Evolutionary conservation across 1,140 invertebrate genomes (phyloP), one percentile per base, ranked within the genome.

Genomic region (Bombus sibiricus): DNA sequence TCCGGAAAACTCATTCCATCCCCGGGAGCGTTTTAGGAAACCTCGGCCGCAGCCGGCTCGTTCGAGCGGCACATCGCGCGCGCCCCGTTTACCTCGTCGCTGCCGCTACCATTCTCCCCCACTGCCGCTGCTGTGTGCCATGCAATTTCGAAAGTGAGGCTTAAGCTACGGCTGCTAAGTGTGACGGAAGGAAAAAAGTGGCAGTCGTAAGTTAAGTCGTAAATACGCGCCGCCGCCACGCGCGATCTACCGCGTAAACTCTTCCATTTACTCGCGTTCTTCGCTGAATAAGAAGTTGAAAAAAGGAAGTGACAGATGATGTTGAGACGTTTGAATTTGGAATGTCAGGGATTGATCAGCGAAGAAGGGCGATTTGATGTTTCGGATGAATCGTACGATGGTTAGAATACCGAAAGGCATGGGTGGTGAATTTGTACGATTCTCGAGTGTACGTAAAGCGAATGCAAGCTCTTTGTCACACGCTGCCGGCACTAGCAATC

Each of bases 1-100:
- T 85, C 92, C 86, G 90, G 92, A 93, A 93, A 93, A 93, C 92
- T 93, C 92, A 90, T 93, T 92, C 91, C 89, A 91, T 92, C 83
- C 89, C 86, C 13, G 75, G 82, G 69, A 88, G 85, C 88, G 84
- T 86, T 85, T 91, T 86, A 79, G 47, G 77, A 64, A 78, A 73
- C 83, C 84, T 88, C 80, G 66, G 64, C 80, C 57, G 39, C 83
- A 64, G 72, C 64, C 68, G 74, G 28, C 34, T 86, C 83, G 75
- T 79, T 89, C 79, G 64, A 86, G 79, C 83, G 86, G 74, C 43
- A 86, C 81, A 69, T 71, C 64, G 69, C 57, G 75, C 47, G 47
- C 47, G 47, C 18, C 47, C 47, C 47, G 47, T 53, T 53, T 53
- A 53, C 47, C 47, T 53, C 47, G 47, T 1, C 18, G 6, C 47